These are phyloP conservation scores for Bos indicus DNA, from an alignment of 2,113 vertebrate genomes.

Conservation along the genomic window DNA sequence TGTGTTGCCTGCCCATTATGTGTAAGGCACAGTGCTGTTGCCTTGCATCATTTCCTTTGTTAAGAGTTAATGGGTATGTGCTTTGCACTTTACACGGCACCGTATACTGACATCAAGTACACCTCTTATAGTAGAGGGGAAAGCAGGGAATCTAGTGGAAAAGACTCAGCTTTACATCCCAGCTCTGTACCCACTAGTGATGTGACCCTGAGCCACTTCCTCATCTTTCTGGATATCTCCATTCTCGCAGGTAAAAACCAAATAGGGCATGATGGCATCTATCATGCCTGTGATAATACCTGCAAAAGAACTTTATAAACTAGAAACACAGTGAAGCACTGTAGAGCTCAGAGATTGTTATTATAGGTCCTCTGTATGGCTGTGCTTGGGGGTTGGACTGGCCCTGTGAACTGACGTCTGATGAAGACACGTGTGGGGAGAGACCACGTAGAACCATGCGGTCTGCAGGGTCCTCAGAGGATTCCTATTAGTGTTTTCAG, in stretches of 20 bases:
- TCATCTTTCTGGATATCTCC: not conserved
- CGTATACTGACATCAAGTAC: not conserved
- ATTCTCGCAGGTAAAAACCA: not conserved
- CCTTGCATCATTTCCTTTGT: not conserved
- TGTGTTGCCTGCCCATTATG: not conserved
- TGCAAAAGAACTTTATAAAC: not conserved
- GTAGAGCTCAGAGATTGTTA: not conserved
- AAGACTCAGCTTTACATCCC: not conserved
- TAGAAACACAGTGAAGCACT: not conserved
- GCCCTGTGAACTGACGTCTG: not conserved
- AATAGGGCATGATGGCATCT: not conserved
- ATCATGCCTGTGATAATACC: not conserved
- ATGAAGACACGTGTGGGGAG: not conserved
- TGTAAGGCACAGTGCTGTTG: not conserved
- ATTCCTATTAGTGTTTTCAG: not conserved
- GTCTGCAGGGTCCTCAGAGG: not conserved
- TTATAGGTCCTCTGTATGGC: not conserved
- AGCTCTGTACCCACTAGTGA: not conserved
- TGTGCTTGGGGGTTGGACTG: not conserved
- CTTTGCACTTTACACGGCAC: not conserved
- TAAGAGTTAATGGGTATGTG: not conserved
- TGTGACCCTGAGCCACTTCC: not conserved
- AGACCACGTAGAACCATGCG: not conserved
- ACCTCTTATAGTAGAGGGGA: not conserved
- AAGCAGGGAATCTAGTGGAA: not conserved